A percentile compares a stretch with the other conserved stretches of the same genome.
These are phyloP conservation scores for Hydrochoerus hydrochaeris DNA, from an alignment of 2,113 vertebrate genomes.

Conservation along the genomic window DNA sequence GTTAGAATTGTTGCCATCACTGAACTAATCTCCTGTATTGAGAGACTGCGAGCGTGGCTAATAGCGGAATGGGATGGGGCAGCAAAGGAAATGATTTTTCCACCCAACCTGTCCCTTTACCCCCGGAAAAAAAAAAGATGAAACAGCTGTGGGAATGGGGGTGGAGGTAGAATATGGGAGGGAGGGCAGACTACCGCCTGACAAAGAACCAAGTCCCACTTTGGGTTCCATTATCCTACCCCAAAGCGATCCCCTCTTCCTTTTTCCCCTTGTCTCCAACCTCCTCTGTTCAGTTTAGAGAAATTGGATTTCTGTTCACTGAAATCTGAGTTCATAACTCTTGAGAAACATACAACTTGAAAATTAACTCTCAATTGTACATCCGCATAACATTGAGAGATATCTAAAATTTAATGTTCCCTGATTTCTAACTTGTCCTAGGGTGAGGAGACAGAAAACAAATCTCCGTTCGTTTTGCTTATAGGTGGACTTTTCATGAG, in stretches of 20 bases:
- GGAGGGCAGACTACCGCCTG: neutral
- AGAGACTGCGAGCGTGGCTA: neutral
- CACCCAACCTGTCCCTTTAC: constrained; percentile 10
- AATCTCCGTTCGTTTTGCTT: constrained; percentile 76
- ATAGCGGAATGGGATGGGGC: constrained; percentile 7
- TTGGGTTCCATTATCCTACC: neutral
- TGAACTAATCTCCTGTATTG: constrained; percentile 17
- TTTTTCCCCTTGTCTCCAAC: neutral
- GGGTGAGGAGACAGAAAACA: constrained; percentile 48
- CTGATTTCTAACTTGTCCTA: constrained; percentile 37
- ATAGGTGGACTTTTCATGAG: constrained; percentile 99
- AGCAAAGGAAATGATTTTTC: neutral
- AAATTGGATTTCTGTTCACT: constrained; percentile 58
- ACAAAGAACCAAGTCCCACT: constrained; percentile 50
- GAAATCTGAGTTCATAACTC: constrained; percentile 67
- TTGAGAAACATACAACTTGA: constrained; percentile 66
- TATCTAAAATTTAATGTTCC: neutral
- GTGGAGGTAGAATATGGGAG: neutral
- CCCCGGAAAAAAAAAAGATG: neutral
- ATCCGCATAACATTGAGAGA: neutral
- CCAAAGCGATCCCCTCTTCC: constrained; percentile 14
- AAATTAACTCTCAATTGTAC: neutral
- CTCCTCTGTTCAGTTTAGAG: constrained; percentile 1
- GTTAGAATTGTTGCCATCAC: constrained; percentile 70
- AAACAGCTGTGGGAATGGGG: neutral